A percentile compares a stretch with the other conserved stretches of the same genome.
Evolutionary conservation across 2,797 vertebrate genomes (phyloP).

Genomic region (Sebastes nivosus): DNA sequence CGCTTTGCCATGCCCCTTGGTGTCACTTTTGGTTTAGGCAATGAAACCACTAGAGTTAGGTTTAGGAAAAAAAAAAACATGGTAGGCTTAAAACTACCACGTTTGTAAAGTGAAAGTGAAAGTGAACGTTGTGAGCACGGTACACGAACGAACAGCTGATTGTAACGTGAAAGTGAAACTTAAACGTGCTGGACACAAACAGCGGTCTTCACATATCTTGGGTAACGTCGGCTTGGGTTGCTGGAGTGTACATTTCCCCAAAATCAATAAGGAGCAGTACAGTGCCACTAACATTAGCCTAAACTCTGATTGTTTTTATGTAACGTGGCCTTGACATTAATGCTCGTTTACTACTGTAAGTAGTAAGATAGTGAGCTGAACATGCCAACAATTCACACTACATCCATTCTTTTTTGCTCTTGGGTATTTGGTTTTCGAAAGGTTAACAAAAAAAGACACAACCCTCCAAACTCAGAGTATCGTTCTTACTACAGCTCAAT

Average conservation of each 20-base stretch:
- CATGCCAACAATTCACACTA: background rate
- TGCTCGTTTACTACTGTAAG: background rate
- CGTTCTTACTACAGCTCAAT: background rate
- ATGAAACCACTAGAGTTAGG: too few species aligned
- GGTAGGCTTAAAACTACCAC: too few species aligned
- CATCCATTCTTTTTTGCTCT: background rate
- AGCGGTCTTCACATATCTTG: background rate
- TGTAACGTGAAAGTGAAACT: too few species aligned
- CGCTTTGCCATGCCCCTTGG: too few species aligned
- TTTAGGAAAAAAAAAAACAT: too few species aligned
- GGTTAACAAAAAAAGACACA: background rate
- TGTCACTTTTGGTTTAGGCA: too few species aligned
- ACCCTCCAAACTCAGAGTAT: background rate
- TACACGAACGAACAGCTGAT: too few species aligned
- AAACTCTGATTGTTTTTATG: background rate
- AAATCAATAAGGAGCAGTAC: background rate
- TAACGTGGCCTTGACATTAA: background rate
- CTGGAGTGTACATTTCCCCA: background rate
- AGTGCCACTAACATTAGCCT: background rate
- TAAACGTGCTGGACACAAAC: too few species aligned
- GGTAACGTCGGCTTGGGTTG: too few species aligned
- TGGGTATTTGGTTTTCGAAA: background rate
- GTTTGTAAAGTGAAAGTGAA: too few species aligned
- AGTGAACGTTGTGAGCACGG: too few species aligned
- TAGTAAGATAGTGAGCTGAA: background rate